phyloP scores from a whole-genome alignment of 2,797 vertebrate species.

The Sylvia borin region DNA sequence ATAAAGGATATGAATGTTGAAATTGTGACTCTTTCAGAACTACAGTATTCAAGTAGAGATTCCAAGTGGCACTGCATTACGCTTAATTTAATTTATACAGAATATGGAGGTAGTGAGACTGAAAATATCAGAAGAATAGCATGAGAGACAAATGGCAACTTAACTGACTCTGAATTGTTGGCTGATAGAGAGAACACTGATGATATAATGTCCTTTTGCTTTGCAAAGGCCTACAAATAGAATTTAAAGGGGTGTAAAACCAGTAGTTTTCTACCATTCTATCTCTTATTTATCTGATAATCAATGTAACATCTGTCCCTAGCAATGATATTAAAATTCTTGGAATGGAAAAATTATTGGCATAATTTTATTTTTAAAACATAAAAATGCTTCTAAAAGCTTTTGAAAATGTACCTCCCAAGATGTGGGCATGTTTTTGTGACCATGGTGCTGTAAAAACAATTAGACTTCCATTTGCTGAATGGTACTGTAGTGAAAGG shows the following conservation, averaged over 20 bases:
- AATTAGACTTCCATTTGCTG: not conserved
- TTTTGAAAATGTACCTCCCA: not conserved
- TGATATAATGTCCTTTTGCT: not conserved
- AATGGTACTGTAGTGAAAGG: not conserved
- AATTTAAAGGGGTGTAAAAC: conserved; percentile 27
- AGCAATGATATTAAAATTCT: not conserved
- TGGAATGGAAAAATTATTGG: not conserved
- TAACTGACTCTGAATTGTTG: conserved; percentile 51
- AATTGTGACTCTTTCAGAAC: conserved; percentile 33
- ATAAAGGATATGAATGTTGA: conserved; percentile 63
- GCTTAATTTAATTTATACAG: conserved; percentile 66
- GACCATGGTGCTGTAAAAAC: not conserved
- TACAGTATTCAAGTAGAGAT: conserved; percentile 21
- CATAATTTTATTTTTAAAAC: conserved; percentile 7
- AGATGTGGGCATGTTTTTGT: not conserved
- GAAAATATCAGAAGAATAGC: conserved; percentile 69
- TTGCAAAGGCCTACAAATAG: conserved; percentile 19
- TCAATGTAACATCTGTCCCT: not conserved
- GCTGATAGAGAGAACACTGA: conserved; percentile 48
- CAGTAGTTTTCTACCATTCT: conserved; percentile 3
- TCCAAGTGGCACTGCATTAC: conserved; percentile 49
- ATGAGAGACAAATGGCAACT: conserved; percentile 57
- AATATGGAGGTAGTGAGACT: conserved; percentile 51
- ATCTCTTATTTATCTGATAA: conserved; percentile 25
- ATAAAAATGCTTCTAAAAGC: not conserved